phyloP scores from a whole-genome alignment of 2,888 invertebrate genomes.

The Dryomyza anilis region DNA sequence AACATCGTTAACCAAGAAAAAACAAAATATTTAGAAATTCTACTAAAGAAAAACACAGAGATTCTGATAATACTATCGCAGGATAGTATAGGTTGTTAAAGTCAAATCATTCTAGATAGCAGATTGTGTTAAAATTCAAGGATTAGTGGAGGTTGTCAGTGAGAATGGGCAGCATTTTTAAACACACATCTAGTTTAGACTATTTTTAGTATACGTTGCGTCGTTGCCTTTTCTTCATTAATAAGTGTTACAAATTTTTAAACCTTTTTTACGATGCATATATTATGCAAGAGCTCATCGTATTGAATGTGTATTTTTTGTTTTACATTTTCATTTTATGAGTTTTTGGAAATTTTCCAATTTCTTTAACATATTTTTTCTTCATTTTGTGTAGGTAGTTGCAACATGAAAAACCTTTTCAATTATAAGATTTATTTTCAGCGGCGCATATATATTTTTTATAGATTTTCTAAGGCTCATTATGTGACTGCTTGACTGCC shows the following conservation, averaged over 20 bases:
- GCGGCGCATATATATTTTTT: background rate
- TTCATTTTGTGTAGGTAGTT: slow-evolving; percentile 19
- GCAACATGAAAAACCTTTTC: slow-evolving; percentile 22
- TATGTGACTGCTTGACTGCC: no score
- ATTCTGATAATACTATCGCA: background rate
- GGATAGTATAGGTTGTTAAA: background rate
- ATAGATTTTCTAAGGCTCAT: background rate
- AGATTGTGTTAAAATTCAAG: slow-evolving; percentile 18
- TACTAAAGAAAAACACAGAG: background rate
- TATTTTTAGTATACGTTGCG: background rate
- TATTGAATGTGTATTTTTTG: background rate
- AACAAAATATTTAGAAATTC: slow-evolving; percentile 16
- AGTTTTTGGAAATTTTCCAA: background rate
- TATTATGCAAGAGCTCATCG: background rate
- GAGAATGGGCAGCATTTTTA: no score
- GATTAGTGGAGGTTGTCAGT: no score
- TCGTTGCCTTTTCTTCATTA: background rate
- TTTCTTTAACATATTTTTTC: no score
- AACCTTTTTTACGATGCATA: slow-evolving; percentile 7
- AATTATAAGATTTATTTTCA: background rate
- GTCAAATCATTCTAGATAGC: background rate
- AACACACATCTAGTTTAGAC: background rate
- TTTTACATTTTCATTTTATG: slow-evolving; percentile 1
- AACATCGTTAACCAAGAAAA: background rate
- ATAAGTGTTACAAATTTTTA: slow-evolving; percentile 12